phyloP scores from a whole-genome alignment of 2,797 vertebrate species.

The Danio kyathit region DNA sequence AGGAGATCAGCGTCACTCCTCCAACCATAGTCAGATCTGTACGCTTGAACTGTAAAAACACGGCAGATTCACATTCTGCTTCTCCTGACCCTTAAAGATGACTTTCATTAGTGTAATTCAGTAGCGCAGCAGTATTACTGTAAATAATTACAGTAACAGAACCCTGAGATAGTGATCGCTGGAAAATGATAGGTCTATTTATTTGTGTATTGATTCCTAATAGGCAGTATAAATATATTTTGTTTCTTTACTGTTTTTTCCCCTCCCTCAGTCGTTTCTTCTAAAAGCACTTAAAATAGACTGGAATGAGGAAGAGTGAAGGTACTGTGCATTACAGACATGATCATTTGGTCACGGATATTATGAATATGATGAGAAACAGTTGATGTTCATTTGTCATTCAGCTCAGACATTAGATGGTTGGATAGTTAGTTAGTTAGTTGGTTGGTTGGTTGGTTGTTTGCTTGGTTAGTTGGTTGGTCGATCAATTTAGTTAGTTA shows the following conservation, averaged over 20 bases:
- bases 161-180: neutral
- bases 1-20: slow-evolving; percentile 21
- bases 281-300: slow-evolving; percentile 13
- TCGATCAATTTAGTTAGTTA: no score
- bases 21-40: neutral
- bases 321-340: neutral
- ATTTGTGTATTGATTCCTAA: neutral
- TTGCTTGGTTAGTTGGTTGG: no score
- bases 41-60: neutral
- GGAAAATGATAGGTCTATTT: neutral
- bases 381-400: no score
- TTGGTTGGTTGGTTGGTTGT: no score
- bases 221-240: neutral
- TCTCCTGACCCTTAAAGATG: neutral
- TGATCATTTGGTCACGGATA: neutral
- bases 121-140: neutral
- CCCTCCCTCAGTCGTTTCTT: neutral
- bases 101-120: neutral
- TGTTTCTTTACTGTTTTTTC: neutral
- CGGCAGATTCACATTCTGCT: neutral
- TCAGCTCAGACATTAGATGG: no score
- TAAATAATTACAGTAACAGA: slow-evolving; percentile 16
- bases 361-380: neutral
- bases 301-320: neutral
- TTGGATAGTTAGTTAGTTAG: no score